Conservation (phyloP, 1,140 invertebrate genomes). For the Bombus difficillimus region DNA sequence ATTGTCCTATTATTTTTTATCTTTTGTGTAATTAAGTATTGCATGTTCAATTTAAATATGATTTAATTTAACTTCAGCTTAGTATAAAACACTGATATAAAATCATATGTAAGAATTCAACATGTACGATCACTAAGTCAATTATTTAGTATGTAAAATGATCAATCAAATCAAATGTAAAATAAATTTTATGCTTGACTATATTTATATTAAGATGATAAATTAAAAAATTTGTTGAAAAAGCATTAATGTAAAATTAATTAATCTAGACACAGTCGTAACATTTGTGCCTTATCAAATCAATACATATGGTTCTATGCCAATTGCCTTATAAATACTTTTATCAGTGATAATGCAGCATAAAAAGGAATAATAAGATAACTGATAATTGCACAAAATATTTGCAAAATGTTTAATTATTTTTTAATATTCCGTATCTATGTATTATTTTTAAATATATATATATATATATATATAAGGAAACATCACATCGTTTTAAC, state of each 20-base stretch:
- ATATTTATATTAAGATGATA: constrained; percentile 5
- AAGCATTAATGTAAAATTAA: constrained; percentile 12
- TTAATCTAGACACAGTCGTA: constrained; percentile 9
- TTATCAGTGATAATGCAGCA: constrained; percentile 36
- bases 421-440: constrained; percentile 7
- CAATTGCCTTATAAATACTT: constrained; percentile 36
- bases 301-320: constrained; percentile 28
- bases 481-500: constrained; percentile 51
- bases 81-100: background rate
- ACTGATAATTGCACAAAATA: constrained; percentile 10
- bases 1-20: constrained; percentile 6
- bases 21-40: background rate
- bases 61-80: constrained; percentile 1
- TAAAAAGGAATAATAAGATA: constrained; percentile 4
- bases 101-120: background rate
- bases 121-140: background rate
- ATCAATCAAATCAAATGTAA: background rate
- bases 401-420: constrained; percentile 8
- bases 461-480: constrained; percentile 26
- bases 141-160: background rate
- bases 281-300: constrained; percentile 59
- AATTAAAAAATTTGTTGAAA: background rate
- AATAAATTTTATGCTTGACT: background rate
- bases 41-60: background rate
- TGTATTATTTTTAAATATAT: constrained; percentile 31